Percentiles rank a stretch among this genome's conserved stretches.
These are phyloP conservation scores for Drosophila algonquin DNA, from an alignment of 2,888 invertebrate species.

Conservation along the genomic window DNA sequence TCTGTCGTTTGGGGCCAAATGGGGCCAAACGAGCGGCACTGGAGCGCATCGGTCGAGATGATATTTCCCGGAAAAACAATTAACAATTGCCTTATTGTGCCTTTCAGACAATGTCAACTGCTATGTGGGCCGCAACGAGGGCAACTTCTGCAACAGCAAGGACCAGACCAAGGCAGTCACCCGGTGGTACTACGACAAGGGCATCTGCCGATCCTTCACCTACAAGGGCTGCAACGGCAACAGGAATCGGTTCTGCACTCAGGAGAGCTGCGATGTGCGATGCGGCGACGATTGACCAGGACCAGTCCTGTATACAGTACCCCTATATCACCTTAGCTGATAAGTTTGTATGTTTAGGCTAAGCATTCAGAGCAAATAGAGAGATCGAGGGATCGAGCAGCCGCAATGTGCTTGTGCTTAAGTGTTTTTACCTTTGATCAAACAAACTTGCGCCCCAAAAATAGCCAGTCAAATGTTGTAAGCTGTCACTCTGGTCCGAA, in stretches of 20 bases:
- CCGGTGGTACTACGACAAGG: conserved; percentile 89
- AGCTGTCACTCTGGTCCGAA: conserved; percentile 63
- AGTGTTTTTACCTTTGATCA: conserved; percentile 65
- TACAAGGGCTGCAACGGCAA: conserved; percentile 91
- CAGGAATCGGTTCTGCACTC: conserved; percentile 89
- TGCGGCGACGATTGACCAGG: conserved; percentile 85
- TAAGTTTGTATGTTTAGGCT: conserved; percentile 64
- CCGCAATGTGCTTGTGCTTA: conserved; percentile 16
- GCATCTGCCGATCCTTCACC: conserved; percentile 87
- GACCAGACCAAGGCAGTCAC: conserved; percentile 69
- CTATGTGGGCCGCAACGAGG: conserved; percentile 77
- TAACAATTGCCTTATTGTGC: conserved; percentile 30
- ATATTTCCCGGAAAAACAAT: conserved; percentile 35
- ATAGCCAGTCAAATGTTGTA: conserved; percentile 59
- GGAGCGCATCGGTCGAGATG: conserved; percentile 3
- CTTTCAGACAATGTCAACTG: conserved; percentile 79
- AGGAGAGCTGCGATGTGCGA: conserved; percentile 90
- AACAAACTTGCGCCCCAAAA: conserved; percentile 31
- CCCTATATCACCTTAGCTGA: conserved; percentile 44
- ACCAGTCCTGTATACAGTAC: neutral
- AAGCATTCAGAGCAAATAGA: conserved; percentile 53
- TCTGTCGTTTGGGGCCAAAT: conserved; percentile 38
- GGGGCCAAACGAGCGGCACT: conserved; percentile 21
- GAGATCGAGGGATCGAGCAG: conserved; percentile 7
- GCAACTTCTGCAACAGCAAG: conserved; percentile 78